These are phyloP conservation scores for Anarrhichthys ocellatus DNA, from an alignment of 2,113 vertebrate species.

Conservation along the genomic window DNA sequence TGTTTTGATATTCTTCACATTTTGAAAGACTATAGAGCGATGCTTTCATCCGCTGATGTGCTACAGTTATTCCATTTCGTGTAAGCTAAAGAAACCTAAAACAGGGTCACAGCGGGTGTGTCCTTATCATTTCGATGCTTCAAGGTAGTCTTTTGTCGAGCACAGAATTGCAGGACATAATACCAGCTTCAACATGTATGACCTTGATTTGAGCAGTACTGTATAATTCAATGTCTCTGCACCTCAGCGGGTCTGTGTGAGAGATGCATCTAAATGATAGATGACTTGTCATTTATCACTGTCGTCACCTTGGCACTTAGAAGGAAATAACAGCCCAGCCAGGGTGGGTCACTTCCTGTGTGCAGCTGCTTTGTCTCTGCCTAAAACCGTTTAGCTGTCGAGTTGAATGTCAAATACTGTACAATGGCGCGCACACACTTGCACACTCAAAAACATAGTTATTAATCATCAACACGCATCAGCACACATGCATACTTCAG, in stretches of 20 bases:
- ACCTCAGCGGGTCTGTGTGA: conserved; percentile 50
- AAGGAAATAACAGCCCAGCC: conserved; percentile 64
- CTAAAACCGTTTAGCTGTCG: conserved; percentile 22
- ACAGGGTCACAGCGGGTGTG: not conserved
- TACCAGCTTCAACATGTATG: conserved; percentile 46
- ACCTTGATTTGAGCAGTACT: conserved; percentile 69
- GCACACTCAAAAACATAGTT: not conserved
- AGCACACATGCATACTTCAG: not conserved
- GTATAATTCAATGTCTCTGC: conserved; percentile 63
- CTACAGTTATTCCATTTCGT: conserved; percentile 1
- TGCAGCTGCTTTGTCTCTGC: conserved; percentile 52
- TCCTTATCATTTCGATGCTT: conserved; percentile 38
- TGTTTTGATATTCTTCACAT: conserved; percentile 9
- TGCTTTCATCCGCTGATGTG: not conserved
- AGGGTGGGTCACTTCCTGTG: conserved; percentile 70
- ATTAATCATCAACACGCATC: conserved; percentile 17
- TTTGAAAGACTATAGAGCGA: not conserved
- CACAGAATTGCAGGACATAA: conserved; percentile 3
- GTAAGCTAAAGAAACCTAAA: conserved; percentile 4
- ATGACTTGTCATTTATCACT: conserved; percentile 72
- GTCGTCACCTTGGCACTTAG: conserved; percentile 66
- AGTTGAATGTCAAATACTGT: conserved; percentile 47
- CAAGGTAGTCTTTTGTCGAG: conserved; percentile 37
- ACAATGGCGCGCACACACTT: not conserved
- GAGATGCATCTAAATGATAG: conserved; percentile 72